Conservation (phyloP, 2,888 invertebrate species). For the Eugnorisma glareosa region DNA sequence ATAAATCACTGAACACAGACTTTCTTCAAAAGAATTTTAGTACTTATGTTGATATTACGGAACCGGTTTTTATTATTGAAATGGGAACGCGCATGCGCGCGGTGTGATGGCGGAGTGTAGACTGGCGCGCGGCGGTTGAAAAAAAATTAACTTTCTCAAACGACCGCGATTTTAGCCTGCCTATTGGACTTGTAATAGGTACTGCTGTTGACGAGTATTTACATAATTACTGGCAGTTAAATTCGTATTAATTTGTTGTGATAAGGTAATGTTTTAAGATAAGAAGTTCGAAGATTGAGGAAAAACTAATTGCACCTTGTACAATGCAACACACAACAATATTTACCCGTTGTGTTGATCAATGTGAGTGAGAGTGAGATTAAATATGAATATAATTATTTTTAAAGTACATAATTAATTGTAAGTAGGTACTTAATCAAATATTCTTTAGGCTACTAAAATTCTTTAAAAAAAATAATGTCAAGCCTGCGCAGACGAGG, state of each 20-base stretch:
- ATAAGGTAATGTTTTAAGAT: constrained; percentile 30
- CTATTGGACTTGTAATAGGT: constrained; percentile 62
- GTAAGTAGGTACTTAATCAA: no score
- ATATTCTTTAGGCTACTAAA: no score
- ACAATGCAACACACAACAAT: not conserved
- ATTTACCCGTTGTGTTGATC: not conserved
- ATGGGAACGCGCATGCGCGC: constrained; percentile 54
- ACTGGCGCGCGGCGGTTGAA: constrained; percentile 69
- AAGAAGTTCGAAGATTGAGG: not conserved
- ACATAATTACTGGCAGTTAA: constrained; percentile 44
- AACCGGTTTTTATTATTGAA: constrained; percentile 59
- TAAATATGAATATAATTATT: no score
- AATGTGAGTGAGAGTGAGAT: no score
- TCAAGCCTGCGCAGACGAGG: no score
- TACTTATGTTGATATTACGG: constrained; percentile 56
- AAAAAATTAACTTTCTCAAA: constrained; percentile 77
- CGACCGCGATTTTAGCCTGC: constrained; percentile 71
- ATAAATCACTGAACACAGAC: constrained; percentile 66
- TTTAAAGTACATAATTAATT: no score
- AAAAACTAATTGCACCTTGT: constrained; percentile 5
- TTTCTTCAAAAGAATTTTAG: constrained; percentile 67
- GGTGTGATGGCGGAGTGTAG: constrained; percentile 65
- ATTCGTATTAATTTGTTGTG: constrained; percentile 46
- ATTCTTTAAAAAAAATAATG: no score
- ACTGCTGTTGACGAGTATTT: constrained; percentile 27